phyloP scores from a whole-genome alignment of 2,888 invertebrate genomes.

The Dicranocentrus wangi region DNA sequence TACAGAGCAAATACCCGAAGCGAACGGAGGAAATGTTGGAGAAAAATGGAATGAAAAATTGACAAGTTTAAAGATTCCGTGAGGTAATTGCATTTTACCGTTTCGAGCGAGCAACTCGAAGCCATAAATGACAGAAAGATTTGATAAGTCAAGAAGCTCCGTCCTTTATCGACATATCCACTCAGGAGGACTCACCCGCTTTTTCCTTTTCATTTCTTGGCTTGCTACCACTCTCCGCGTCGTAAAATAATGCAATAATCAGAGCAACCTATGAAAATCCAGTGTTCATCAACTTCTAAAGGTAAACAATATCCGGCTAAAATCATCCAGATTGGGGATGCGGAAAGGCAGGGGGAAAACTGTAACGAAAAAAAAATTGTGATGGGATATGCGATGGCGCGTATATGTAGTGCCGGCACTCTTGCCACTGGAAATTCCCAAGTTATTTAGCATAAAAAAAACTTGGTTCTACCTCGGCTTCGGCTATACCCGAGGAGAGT shows the following conservation, averaged over 20 bases:
- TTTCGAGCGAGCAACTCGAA: slow-evolving; percentile 10
- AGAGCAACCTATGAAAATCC: slow-evolving; percentile 61
- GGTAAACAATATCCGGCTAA: slow-evolving; percentile 63
- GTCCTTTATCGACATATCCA: neutral
- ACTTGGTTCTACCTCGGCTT: slow-evolving; percentile 25
- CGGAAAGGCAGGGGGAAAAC: slow-evolving; percentile 14
- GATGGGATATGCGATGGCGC: slow-evolving; percentile 44
- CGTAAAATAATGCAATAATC: slow-evolving; percentile 65
- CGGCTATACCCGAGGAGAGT: neutral
- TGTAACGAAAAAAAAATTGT: slow-evolving; percentile 38
- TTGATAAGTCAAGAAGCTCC: neutral
- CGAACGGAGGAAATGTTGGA: slow-evolving; percentile 2
- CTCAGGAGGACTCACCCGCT: neutral
- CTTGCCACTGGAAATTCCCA: slow-evolving; percentile 43
- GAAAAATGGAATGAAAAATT: slow-evolving; percentile 60
- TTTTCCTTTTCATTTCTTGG: neutral
- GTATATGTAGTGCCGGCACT: slow-evolving; percentile 44
- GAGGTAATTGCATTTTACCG: slow-evolving; percentile 47
- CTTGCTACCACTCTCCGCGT: slow-evolving; percentile 35
- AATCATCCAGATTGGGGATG: slow-evolving; percentile 38
- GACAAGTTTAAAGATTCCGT: slow-evolving; percentile 40
- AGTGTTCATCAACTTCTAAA: slow-evolving; percentile 50
- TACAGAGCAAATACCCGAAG: too few relatives aligned
- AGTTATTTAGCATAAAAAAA: slow-evolving; percentile 51
- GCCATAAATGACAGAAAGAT: slow-evolving; percentile 43